A percentile compares a stretch with the other conserved stretches of the same genome.
Conservation (phyloP, 2,888 invertebrate species). For the Dysmachus trigonus region DNA sequence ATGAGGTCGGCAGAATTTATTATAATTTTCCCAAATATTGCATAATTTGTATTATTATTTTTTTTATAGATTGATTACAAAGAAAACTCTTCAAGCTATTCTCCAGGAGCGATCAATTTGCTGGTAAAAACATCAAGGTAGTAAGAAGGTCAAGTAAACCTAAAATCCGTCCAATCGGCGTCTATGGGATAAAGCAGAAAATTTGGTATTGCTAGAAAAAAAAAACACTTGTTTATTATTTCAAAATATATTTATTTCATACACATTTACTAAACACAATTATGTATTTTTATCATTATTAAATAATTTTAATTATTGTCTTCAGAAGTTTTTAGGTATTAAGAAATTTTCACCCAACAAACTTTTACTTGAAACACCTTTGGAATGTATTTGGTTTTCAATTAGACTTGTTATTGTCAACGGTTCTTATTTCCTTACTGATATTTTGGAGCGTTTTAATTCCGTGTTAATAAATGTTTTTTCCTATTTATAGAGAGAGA, state of each 20-base stretch:
- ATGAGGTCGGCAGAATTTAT: slow-evolving; percentile 68
- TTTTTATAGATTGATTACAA: slow-evolving; percentile 44
- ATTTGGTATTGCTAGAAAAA: not conserved
- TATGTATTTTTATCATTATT: not conserved
- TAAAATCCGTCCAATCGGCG: not conserved
- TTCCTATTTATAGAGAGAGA: not conserved
- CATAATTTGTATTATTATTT: not conserved
- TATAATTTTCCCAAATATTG: not conserved
- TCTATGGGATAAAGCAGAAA: not conserved
- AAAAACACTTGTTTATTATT: not conserved
- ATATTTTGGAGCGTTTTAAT: not conserved
- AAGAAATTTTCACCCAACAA: not conserved
- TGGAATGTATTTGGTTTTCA: not conserved
- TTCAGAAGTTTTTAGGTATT: not conserved
- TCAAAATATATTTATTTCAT: not conserved
- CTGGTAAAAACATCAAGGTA: slow-evolving; percentile 9
- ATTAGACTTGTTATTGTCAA: not conserved
- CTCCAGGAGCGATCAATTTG: slow-evolving; percentile 42
- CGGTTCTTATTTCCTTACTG: not conserved
- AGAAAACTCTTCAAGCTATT: slow-evolving; percentile 43
- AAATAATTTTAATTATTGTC: not conserved
- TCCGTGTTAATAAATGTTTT: not conserved
- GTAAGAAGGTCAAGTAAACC: not conserved
- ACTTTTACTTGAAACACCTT: not conserved
- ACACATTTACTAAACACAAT: not conserved